Percentiles rank a stretch among this genome's conserved stretches.
Evolutionary conservation across 2,797 vertebrate species (phyloP).

Genomic region (Siniperca obscura): DNA sequence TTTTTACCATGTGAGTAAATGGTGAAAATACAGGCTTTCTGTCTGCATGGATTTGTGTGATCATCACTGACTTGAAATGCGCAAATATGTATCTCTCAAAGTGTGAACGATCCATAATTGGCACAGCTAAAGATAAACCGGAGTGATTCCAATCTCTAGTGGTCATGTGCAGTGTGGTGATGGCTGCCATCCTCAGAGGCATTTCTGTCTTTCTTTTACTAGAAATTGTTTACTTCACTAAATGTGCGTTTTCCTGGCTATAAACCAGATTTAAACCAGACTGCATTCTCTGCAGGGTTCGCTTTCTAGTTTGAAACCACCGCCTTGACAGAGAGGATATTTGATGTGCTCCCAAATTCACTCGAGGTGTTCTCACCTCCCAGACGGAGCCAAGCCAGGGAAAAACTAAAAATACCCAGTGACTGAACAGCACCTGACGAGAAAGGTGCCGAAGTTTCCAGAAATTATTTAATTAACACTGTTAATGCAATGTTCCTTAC

Average conservation of each 20-base stretch:
- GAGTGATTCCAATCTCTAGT: slow-evolving; percentile 27
- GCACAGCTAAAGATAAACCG: slow-evolving; percentile 43
- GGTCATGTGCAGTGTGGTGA: slow-evolving; percentile 47
- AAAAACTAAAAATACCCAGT: not conserved
- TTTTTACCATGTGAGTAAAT: slow-evolving; percentile 1
- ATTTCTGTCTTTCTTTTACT: not conserved
- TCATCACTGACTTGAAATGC: slow-evolving; percentile 16
- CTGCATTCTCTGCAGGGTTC: not conserved
- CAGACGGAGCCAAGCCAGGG: not conserved
- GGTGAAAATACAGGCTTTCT: not conserved
- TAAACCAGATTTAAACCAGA: not conserved
- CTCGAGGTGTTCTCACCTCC: not conserved
- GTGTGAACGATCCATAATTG: slow-evolving; percentile 38
- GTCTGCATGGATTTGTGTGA: not conserved
- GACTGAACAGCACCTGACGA: not conserved
- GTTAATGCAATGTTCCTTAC: not conserved
- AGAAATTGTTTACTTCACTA: not conserved
- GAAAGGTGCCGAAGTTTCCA: not conserved
- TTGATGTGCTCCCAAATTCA: slow-evolving; percentile 6
- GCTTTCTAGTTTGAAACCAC: not conserved
- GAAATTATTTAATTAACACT: not conserved
- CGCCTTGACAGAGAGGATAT: not conserved
- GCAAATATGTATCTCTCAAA: slow-evolving; percentile 10
- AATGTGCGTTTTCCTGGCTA: slow-evolving; percentile 16
- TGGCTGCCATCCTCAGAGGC: not conserved